Evolutionary conservation across 2,797 vertebrate genomes (phyloP), one percentile per base, ranked within the genome.

Genomic region (Neoniphon sammara): DNA sequence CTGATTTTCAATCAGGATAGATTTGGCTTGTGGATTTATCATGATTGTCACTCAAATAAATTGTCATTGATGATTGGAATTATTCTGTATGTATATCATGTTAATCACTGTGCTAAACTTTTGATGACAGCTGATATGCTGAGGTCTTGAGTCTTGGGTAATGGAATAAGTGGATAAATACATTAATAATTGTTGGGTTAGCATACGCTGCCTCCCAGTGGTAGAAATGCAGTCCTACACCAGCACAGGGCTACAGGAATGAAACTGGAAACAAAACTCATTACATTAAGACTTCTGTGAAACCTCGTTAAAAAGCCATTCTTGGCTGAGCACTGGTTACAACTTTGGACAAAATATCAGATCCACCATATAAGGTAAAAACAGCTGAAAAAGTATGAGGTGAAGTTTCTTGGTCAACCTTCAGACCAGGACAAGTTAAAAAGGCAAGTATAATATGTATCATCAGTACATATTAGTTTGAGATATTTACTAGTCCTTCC

Each of bases 141-240:
- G 8, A 36, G 34, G 18, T 11, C 36, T 17, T 44, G 9, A 54
- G 53, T 27, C 25, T 60, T 23, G 20, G 15, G 36, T 17, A 23
- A 61, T 36, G 18, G 8, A 65, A n/a, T 55, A 60, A 15, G 25
- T 46, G 8, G 5, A 53, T 30, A 6, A 57, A 15, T n/a, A 20
- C 53, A 6, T 8, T n/a, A 11, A 20, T 15, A 62, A 42, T 25
- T 15, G 11, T 25, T 66, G 52, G 47, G 64, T 76, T 83, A 64
- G 84, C 76, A 20, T 64, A 67, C 44, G 74, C 84, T 87, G 92
- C 89, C 92, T 55, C 86, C 93, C 88, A 85, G 90, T 91, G 93
- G 78, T 14, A 23, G 14, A 57, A 2, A n/a, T 2, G 4, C 39
- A 1, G 11, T 70, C 7, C 34, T 82, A 53, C 83, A 83, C 1